A percentile compares a stretch with the other conserved stretches of the same genome.
These are phyloP conservation scores for Ips typographus DNA, from an alignment of 1,140 invertebrate genomes.

Conservation along the genomic window DNA sequence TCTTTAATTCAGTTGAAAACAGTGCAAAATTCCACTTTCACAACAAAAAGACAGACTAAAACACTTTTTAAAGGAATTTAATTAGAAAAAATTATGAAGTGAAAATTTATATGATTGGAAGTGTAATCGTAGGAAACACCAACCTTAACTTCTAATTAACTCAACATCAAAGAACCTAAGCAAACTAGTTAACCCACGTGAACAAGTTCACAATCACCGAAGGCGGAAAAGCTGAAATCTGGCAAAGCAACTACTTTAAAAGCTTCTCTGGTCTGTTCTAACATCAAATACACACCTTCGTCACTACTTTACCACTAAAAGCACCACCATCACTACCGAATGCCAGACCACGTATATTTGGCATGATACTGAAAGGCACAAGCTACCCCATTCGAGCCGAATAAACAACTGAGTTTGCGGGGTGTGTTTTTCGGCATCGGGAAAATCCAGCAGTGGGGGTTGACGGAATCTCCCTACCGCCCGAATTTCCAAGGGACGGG, in stretches of 20 bases:
- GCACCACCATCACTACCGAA: too few relatives aligned
- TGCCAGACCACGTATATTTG: neutral
- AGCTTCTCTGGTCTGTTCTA: slow-evolving; percentile 11
- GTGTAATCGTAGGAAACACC: neutral
- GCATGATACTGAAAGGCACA: neutral
- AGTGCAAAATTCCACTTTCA: too few relatives aligned
- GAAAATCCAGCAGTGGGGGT: slow-evolving; percentile 27
- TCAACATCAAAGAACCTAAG: neutral
- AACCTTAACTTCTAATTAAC: neutral
- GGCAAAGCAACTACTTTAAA: neutral
- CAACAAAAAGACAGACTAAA: too few relatives aligned
- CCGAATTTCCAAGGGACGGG: slow-evolving; percentile 18
- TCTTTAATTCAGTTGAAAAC: too few relatives aligned
- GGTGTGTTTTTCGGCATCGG: slow-evolving; percentile 28
- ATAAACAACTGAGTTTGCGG: slow-evolving; percentile 32
- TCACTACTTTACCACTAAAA: neutral
- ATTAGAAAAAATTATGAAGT: too few relatives aligned
- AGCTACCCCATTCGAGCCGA: slow-evolving; percentile 17
- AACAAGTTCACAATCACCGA: slow-evolving; percentile 4
- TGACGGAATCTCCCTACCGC: slow-evolving; percentile 10
- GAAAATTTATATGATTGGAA: too few relatives aligned
- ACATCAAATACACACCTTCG: slow-evolving; percentile 12
- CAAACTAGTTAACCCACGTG: neutral
- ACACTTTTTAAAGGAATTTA: too few relatives aligned
- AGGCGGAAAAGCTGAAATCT: neutral